Base-by-base conservation (phyloP, 2,888 invertebrate genomes). In the Drosophila incognita region DNA sequence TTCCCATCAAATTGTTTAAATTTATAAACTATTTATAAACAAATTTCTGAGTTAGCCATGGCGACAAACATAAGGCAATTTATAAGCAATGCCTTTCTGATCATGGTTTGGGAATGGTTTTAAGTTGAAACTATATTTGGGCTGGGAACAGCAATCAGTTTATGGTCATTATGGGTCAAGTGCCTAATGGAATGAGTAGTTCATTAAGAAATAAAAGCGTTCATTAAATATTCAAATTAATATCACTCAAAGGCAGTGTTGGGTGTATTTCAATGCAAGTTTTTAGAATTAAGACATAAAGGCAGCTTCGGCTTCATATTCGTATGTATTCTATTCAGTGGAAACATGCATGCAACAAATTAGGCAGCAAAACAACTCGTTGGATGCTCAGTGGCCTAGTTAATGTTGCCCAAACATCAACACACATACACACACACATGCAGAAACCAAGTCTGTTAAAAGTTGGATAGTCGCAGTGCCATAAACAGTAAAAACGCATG, bases 351-450 rank as follows among this genome's bases (percentile, higher is more conserved):
- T 65, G 69, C 76, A 67, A 76, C 81, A 62, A 80, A 80, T 80
- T 75, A 64, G 76, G 67, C 77, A 75, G 57, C 62, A 60, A 35
- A 73, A 53, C 60, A 65, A 57, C 63, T 65, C 54, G 54, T 76
- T 81, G 77, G 89, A 88, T 83, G 87, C 73, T 86, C 87, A 83
- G 75, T 83, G 83, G 89, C 83, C 83, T 81, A 87, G 87, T 89
- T 84, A 75, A 60, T 62, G 73, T 74, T 74, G 83, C 75, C 81
- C 83, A 83, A 79, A 85, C 72, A 69, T 54, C 73, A 56, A 53
- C 60, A 54, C 4, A 27, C 59, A 67, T 31, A 58, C 48, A 66
- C 53, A 21, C 67, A 72, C 49, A 57, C 56, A 63, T 40, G 27
- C 49, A 21, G 36, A 54, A 72, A 49, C 48, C 63, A 59, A 63